These are phyloP conservation scores for Mus pahari DNA, from an alignment of 2,113 vertebrate genomes.

Conservation along the genomic window DNA sequence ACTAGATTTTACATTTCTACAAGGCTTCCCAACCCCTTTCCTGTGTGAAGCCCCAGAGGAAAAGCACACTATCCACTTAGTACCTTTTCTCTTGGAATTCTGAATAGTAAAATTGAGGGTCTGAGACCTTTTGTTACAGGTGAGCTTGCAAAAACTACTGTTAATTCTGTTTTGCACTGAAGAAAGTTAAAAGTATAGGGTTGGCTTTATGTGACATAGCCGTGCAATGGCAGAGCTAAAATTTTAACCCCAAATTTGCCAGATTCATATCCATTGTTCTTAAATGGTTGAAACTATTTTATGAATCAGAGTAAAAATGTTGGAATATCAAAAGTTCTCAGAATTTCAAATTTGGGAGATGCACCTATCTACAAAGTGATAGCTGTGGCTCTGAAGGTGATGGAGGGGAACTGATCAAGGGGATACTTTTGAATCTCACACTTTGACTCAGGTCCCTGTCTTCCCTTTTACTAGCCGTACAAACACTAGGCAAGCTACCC, in stretches of 20 bases:
- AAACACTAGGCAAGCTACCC: background rate
- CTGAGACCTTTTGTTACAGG: background rate
- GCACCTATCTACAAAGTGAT: background rate
- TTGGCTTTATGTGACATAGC: background rate
- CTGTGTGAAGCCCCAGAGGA: slow-evolving; percentile 5
- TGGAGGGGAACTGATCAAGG: background rate
- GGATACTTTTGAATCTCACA: background rate
- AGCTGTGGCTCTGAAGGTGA: background rate
- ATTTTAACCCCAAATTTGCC: background rate
- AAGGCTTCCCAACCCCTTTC: background rate
- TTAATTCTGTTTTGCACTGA: background rate
- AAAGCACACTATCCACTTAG: background rate
- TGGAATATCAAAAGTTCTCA: background rate
- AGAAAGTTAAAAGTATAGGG: background rate
- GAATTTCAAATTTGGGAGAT: background rate
- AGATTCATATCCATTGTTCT: background rate
- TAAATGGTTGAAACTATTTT: background rate
- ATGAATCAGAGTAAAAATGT: background rate
- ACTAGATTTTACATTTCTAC: background rate
- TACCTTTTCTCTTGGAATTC: background rate
- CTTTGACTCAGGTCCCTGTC: background rate
- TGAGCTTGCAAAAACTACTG: background rate
- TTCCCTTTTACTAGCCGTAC: background rate
- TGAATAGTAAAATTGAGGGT: background rate
- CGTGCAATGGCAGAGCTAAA: background rate